Percentiles rank a stretch among this genome's conserved stretches.
These are phyloP conservation scores for Ooceraea biroi DNA, from an alignment of 1,140 invertebrate genomes.

Conservation along the genomic window DNA sequence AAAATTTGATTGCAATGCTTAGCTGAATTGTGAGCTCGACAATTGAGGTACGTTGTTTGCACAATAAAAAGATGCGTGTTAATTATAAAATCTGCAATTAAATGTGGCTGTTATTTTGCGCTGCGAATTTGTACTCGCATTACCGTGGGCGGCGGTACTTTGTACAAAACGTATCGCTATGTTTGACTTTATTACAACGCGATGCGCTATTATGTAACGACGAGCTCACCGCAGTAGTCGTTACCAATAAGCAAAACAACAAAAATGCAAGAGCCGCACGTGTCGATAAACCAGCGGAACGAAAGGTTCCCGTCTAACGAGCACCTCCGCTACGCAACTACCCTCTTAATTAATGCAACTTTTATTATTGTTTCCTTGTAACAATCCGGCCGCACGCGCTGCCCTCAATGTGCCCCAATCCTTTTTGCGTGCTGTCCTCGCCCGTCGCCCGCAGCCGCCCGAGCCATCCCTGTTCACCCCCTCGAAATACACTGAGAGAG, in stretches of 20 bases:
- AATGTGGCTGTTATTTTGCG: not conserved
- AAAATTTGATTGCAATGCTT: not conserved
- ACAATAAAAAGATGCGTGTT: not conserved
- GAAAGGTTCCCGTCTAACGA: constrained; percentile 76
- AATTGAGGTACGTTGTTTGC: not conserved
- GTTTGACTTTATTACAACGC: constrained; percentile 33
- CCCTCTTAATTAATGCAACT: constrained; percentile 83
- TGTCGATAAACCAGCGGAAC: constrained; percentile 69
- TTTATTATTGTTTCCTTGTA: constrained; percentile 83
- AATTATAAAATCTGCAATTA: constrained; percentile 25
- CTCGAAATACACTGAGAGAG: constrained; percentile 66
- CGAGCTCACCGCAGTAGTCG: constrained; percentile 32
- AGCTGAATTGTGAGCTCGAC: too few species aligned
- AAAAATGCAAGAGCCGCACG: constrained; percentile 70
- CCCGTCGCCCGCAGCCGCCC: constrained; percentile 5
- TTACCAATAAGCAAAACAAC: constrained; percentile 62
- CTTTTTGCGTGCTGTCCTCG: constrained; percentile 60
- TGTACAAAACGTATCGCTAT: constrained; percentile 13
- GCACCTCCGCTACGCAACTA: constrained; percentile 70
- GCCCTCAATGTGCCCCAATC: constrained; percentile 55
- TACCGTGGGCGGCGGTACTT: not conserved
- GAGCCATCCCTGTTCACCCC: constrained; percentile 27
- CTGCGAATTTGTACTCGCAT: not conserved
- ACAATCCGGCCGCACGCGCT: constrained; percentile 74
- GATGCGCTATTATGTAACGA: constrained; percentile 18